Percentiles rank a stretch among this genome's conserved stretches.
Evolutionary conservation across 2,888 invertebrate species (phyloP).

Genomic region (Polydrusus tereticollis): DNA sequence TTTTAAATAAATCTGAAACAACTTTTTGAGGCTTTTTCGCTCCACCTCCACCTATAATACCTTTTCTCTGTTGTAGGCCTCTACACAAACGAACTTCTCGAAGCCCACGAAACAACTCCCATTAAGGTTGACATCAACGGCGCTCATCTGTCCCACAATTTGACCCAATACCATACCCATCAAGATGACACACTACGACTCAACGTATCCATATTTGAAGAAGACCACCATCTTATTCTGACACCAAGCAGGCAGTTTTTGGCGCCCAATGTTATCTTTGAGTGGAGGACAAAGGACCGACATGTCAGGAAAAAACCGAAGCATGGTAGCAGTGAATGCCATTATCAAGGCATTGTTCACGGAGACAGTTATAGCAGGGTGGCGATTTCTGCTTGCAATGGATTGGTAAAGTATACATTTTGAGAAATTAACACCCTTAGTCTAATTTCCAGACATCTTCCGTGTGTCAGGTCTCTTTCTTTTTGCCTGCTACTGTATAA

Average conservation of each 20-base stretch:
- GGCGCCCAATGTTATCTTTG: conserved; percentile 79
- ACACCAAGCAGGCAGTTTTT: conserved; percentile 76
- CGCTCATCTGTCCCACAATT: conserved; percentile 57
- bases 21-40: too few relatives aligned
- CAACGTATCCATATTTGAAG: conserved; percentile 66
- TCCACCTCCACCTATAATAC: background rate
- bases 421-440: too few relatives aligned
- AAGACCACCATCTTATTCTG: conserved; percentile 64
- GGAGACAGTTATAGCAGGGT: conserved; percentile 79
- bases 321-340: conserved; percentile 75
- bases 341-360: conserved; percentile 82
- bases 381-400: conserved; percentile 86
- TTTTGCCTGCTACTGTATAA: too few relatives aligned
- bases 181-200: conserved; percentile 68
- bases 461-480: too few relatives aligned
- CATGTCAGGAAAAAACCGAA: conserved; percentile 70
- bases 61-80: conserved; percentile 63
- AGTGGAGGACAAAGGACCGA: conserved; percentile 73
- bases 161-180: conserved; percentile 71
- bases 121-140: conserved; percentile 73
- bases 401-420: conserved; percentile 87
- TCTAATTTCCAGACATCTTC: too few relatives aligned
- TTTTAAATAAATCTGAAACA: too few relatives aligned
- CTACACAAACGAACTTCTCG: conserved; percentile 68
- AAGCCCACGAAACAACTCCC: conserved; percentile 74